Conservation (phyloP, 2,797 vertebrate species). For the Intellagama lesueurii region DNA sequence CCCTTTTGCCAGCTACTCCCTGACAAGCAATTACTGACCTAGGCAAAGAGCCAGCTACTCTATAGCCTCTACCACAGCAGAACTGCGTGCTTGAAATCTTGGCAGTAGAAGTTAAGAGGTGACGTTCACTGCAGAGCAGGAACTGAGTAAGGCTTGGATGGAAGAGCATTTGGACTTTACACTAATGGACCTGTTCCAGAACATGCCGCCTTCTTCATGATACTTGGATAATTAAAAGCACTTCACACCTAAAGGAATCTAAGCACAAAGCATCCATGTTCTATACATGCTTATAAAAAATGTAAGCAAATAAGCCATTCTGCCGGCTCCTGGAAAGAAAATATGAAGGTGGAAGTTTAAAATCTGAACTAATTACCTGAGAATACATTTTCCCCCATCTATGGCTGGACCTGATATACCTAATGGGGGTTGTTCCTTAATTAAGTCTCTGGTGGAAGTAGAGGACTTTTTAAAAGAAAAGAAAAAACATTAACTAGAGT, state of each 20-base stretch:
- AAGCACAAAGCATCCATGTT: slow-evolving; percentile 14
- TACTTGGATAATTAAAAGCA: slow-evolving; percentile 6
- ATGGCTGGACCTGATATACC: slow-evolving; percentile 23
- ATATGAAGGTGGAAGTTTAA: background rate
- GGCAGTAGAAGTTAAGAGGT: background rate
- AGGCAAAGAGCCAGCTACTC: slow-evolving; percentile 10
- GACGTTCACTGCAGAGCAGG: background rate
- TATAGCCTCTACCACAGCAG: background rate
- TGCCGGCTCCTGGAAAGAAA: background rate
- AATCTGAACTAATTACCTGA: slow-evolving; percentile 32
- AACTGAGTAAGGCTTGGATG: background rate
- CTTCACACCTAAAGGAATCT: background rate
- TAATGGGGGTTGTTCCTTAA: slow-evolving; percentile 14
- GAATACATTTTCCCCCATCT: background rate
- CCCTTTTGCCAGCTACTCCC: background rate
- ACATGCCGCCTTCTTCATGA: background rate
- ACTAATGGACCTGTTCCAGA: background rate
- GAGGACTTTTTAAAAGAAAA: background rate
- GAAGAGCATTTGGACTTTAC: background rate
- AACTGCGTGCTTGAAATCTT: background rate
- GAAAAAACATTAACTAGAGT: slow-evolving; percentile 9
- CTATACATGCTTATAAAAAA: slow-evolving; percentile 16
- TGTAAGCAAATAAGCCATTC: slow-evolving; percentile 4
- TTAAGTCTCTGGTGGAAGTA: slow-evolving; percentile 38
- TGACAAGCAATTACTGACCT: slow-evolving; percentile 14